phyloP scores from a whole-genome alignment of 2,797 vertebrate genomes.

The Tokudaia tokunoshimensis region DNA sequence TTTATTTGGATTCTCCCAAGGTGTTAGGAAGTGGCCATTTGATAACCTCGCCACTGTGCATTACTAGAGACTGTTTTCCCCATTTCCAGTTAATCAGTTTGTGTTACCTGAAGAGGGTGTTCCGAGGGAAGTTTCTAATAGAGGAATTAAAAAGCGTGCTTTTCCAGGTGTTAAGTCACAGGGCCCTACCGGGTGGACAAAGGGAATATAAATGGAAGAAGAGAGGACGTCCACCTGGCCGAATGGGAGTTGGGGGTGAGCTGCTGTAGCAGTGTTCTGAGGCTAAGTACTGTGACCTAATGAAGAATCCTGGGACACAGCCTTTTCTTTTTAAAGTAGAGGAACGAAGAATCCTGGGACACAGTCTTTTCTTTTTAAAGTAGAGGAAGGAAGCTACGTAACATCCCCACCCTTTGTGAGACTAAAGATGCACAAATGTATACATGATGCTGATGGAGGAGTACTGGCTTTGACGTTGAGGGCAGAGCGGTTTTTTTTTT shows the following conservation, averaged over 20 bases:
- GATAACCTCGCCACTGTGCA: constrained; percentile 63
- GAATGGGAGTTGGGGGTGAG: constrained; percentile 27
- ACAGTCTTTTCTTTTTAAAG: constrained; percentile 18
- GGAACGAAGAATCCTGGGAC: constrained; percentile 30
- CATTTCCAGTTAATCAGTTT: constrained; percentile 73
- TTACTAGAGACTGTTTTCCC: constrained; percentile 64
- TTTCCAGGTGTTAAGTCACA: constrained; percentile 62
- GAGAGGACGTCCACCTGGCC: constrained; percentile 52
- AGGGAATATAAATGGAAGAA: constrained; percentile 30
- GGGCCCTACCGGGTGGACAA: constrained; percentile 37
- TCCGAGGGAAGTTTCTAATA: constrained; percentile 62
- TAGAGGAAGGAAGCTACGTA: constrained; percentile 17
- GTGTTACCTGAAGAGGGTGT: constrained; percentile 66
- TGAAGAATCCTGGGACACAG: constrained; percentile 1
- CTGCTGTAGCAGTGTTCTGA: neutral
- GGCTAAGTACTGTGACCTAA: neutral
- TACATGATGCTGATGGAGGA: neutral
- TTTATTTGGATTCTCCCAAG: constrained; percentile 68
- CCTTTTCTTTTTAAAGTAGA: constrained; percentile 5
- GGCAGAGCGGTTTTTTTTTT: neutral
- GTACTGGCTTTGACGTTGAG: neutral
- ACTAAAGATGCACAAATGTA: neutral
- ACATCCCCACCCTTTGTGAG: neutral
- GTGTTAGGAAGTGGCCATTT: constrained; percentile 73
- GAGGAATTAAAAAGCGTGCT: constrained; percentile 44